Base-by-base conservation (phyloP, 2,888 invertebrate species). In the Druceiella hillmani region DNA sequence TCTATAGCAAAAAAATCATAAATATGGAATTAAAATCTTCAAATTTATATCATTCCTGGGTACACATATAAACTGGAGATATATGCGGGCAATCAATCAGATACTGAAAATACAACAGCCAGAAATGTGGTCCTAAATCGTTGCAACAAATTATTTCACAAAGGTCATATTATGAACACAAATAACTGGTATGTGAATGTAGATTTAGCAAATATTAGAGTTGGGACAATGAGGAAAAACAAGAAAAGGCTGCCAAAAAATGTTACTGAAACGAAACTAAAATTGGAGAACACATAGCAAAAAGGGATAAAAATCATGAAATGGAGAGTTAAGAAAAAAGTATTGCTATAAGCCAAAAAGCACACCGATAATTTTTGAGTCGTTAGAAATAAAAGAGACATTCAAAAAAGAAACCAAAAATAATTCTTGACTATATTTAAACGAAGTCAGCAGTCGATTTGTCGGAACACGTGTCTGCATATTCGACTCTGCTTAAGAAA, bases 151-250 rank as follows among this genome's bases (percentile, higher is more conserved):
- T n/a, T n/a, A n/a, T n/a, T n/a, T n/a, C 33, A 50, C 31, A 40
- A 43, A 40, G 49, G 48, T 1, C 53, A 56, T 33, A 53, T 51
- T 5, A 10, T 56, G 14, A 45, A 41, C 17, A 55, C 54, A 9
- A 55, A 57, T 41, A 57, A 56, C 38, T 56, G 51, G 50, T 55
- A 55, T 38, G 56, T 56, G 20, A n/a, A 55, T 26, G 56, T 55
- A 4, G 53, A 58, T n/a, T n/a, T n/a, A n/a, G n/a, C n/a, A n/a
- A n/a, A n/a, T n/a, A n/a, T n/a, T 49, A 41, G 56, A 15, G 44
- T 55, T 36, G 57, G 57, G 10, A 59, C 57, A 28, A 32, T 58
- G 24, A 44, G 55, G 44, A 54, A 52, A 47, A 57, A 58, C 41
- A 48, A 55, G 44, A 50, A 44, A 46, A 42, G 48, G 32, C 51